A percentile compares a stretch with the other conserved stretches of the same genome.
These are phyloP conservation scores for Hephaestus fuliginosus DNA, from an alignment of 2,797 vertebrate genomes.

Conservation along the genomic window DNA sequence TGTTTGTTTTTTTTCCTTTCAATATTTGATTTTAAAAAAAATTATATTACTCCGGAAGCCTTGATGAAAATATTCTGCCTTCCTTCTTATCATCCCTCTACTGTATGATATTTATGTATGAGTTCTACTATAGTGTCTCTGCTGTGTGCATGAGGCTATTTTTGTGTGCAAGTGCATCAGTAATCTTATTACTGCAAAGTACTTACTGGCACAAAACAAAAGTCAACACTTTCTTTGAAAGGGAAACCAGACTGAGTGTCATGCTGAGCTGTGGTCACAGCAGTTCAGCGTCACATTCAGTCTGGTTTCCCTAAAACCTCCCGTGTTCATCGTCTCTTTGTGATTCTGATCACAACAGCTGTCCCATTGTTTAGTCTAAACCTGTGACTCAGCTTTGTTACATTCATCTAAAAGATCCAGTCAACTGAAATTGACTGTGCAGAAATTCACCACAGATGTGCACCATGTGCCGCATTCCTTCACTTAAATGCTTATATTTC, in stretches of 20 bases:
- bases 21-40: not conserved
- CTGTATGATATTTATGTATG: not conserved
- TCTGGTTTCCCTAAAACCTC: slow-evolving; percentile 34
- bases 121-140: not conserved
- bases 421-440: slow-evolving; percentile 7
- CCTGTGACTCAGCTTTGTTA: slow-evolving; percentile 46
- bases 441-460: slow-evolving; percentile 27
- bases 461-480: slow-evolving; percentile 9
- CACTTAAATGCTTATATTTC: not conserved
- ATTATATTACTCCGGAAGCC: not conserved
- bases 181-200: not conserved
- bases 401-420: slow-evolving; percentile 11
- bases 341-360: slow-evolving; percentile 46
- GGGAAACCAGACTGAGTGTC: too few relatives aligned
- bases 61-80: not conserved
- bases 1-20: not conserved
- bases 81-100: not conserved
- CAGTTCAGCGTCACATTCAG: slow-evolving; percentile 13
- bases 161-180: not conserved
- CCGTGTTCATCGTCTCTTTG: slow-evolving; percentile 1
- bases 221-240: slow-evolving; percentile 21
- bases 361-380: slow-evolving; percentile 41
- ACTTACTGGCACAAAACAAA: slow-evolving; percentile 9
- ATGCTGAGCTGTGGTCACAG: slow-evolving; percentile 9
- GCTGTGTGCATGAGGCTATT: not conserved